A percentile compares a stretch with the other conserved stretches of the same genome.
Evolutionary conservation across 2,797 vertebrate species (phyloP).

Genomic region (Sebastes flavidus): DNA sequence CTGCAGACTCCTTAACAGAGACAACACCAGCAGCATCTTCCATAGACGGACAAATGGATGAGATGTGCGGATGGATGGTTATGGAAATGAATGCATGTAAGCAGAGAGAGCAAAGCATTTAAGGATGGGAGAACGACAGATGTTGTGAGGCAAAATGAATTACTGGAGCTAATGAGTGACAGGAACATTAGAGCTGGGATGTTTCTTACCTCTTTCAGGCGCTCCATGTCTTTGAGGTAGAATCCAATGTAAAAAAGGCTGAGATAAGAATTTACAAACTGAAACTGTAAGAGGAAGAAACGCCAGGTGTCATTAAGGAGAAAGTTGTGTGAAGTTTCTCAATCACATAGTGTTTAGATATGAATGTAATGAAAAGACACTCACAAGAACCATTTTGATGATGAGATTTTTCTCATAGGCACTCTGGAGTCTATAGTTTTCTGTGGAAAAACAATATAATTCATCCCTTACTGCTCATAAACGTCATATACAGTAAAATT

Average conservation of each 20-base stretch:
- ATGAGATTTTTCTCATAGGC: constrained; percentile 99
- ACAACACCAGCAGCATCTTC: constrained; percentile 91
- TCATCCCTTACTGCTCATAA: neutral
- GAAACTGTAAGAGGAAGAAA: constrained; percentile 86
- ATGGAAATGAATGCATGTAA: constrained; percentile 28
- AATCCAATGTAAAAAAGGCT: constrained; percentile 99
- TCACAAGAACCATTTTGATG: constrained; percentile 98
- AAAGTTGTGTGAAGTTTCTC: neutral
- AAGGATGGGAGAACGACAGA: constrained; percentile 2
- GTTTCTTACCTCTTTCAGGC: constrained; percentile 93
- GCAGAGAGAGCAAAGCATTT: constrained; percentile 45
- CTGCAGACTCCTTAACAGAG: constrained; percentile 87
- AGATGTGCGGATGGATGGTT: constrained; percentile 44
- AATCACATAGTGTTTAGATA: neutral
- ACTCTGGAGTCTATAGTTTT: constrained; percentile 98
- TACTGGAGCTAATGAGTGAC: neutral
- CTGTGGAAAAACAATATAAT: constrained; percentile 72
- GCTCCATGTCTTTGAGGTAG: constrained; percentile 99
- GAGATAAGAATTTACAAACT: constrained; percentile 99
- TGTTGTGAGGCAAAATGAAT: neutral
- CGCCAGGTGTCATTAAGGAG: neutral
- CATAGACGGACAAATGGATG: constrained; percentile 51
- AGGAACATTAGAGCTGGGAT: neutral
- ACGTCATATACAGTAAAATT: neutral
- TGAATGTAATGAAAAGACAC: constrained; percentile 56